Base-by-base conservation (phyloP, 2,797 vertebrate genomes). In the Aythya fuligula region DNA sequence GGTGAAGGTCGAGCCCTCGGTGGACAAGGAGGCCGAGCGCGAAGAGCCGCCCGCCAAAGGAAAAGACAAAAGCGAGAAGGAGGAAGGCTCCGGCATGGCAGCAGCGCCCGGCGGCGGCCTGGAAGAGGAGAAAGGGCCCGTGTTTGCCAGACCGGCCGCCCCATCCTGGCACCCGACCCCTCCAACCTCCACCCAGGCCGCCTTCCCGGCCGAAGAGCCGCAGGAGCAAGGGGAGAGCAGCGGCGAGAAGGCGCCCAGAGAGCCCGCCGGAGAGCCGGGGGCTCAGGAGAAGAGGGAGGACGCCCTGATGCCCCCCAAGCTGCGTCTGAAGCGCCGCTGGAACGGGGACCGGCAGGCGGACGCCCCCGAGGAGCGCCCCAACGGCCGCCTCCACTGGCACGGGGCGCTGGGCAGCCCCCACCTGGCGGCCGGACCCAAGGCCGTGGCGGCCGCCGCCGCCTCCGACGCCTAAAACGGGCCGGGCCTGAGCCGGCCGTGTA, bases 301-400 rank as follows among this genome's bases (percentile, higher is more conserved):
- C 2, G 98, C 98, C 13, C 73, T 97, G 76, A 98, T 98, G 97
- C 98, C 98, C 0, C 98, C 98, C 2, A 98, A 98, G 83, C 97
- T 98, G 61, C 96, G 98, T 11, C 94, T 98, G 34, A 98, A 98
- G 41, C 97, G 98, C 3, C 97, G 98, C 24, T 98, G 98, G 98
- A 97, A 98, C 1, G 98, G 96, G 0, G 97, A 96, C 76, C 96
- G 97, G 3, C 93, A 95, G 11, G 87, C n/a, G 0, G 97, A 96
- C 2, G 57, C 12, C 41, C 61, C 83, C 2, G 97, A 97, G 86
- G 96, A 96, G 14, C 87, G 74, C 5, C 96, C 85, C 49, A 95
- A 94, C 3, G 82, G 97, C 66, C 95, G 89, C 13, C 53, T 96
- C 51, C 94, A 89, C 49, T 98, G 98, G 96, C 96, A 90, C 2